Evolutionary conservation across 1,140 invertebrate species (phyloP).

Genomic region (Pseudomyrmex concolor): DNA sequence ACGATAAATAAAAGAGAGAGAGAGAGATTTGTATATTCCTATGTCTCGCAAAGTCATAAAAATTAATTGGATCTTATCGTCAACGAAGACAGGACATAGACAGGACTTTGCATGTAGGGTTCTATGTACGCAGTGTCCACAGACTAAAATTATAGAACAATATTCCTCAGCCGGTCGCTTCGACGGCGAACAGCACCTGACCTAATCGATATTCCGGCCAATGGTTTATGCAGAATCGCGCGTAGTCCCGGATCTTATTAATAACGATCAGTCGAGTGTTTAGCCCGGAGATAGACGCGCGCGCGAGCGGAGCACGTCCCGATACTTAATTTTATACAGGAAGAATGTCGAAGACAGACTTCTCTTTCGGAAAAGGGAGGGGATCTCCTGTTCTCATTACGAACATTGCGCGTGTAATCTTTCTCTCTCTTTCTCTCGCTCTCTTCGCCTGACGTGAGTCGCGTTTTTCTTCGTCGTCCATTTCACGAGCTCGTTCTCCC

Average conservation of each 20-base stretch:
- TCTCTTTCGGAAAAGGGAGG: neutral
- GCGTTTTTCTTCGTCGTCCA: slow-evolving; percentile 15
- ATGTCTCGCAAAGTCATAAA: too few relatives aligned
- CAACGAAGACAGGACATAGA: too few relatives aligned
- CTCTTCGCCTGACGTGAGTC: slow-evolving; percentile 55
- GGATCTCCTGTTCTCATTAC: slow-evolving; percentile 34
- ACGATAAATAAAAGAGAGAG: too few relatives aligned
- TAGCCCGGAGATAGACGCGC: slow-evolving; percentile 65
- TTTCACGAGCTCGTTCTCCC: slow-evolving; percentile 14
- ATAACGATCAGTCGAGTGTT: slow-evolving; percentile 67
- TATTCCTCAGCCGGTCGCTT: slow-evolving; percentile 25
- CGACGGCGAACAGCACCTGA: neutral
- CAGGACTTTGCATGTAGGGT: too few relatives aligned
- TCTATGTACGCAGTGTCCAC: neutral
- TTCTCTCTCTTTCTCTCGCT: neutral
- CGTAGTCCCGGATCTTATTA: slow-evolving; percentile 60
- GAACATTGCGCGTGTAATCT: slow-evolving; percentile 10
- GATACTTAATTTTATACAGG: slow-evolving; percentile 69
- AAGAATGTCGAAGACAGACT: slow-evolving; percentile 54
- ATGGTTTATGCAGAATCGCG: slow-evolving; percentile 51
- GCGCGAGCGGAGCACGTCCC: slow-evolving; percentile 54
- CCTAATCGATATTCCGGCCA: slow-evolving; percentile 51
- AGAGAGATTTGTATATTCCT: too few relatives aligned
- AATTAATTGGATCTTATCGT: too few relatives aligned
- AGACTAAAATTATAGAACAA: slow-evolving; percentile 16